phyloP scores from a whole-genome alignment of 2,888 invertebrate species.

The Cheiracanthium punctorium region DNA sequence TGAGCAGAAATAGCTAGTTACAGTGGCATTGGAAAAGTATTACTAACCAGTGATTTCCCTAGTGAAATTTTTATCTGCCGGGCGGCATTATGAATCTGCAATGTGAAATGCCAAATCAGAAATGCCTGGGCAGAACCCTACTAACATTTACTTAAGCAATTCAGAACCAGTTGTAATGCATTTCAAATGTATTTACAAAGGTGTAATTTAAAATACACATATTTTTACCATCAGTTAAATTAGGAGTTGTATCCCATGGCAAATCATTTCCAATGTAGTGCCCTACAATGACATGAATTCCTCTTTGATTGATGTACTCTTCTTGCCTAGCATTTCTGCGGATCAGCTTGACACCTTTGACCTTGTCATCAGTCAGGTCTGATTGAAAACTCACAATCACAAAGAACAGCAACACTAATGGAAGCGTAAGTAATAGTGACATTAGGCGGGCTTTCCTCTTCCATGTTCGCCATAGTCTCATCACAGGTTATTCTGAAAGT shows the following conservation, averaged over 20 bases:
- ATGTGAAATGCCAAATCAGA: too few species aligned
- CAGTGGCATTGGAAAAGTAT: too few species aligned
- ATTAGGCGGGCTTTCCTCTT: constrained; percentile 29
- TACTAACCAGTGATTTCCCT: too few species aligned
- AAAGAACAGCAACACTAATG: constrained; percentile 35
- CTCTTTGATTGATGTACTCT: constrained; percentile 84
- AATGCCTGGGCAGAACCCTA: too few species aligned
- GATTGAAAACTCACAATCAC: constrained; percentile 29
- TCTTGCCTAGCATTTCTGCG: constrained; percentile 77
- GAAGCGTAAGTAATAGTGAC: constrained; percentile 30
- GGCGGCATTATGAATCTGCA: too few species aligned
- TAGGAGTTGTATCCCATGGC: constrained; percentile 79
- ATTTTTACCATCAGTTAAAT: constrained; percentile 84
- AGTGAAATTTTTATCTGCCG: too few species aligned
- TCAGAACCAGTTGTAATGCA: too few species aligned
- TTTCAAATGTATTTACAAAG: too few species aligned
- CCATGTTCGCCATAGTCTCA: constrained; percentile 58
- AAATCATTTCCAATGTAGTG: constrained; percentile 88
- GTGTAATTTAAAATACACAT: too few species aligned
- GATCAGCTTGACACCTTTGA: constrained; percentile 14
- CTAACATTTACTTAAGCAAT: too few species aligned
- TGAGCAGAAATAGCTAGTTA: too few species aligned
- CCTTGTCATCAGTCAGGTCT: constrained; percentile 27
- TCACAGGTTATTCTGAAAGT: constrained; percentile 13
- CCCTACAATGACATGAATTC: constrained; percentile 90